A percentile compares a stretch with the other conserved stretches of the same genome.
These are phyloP conservation scores for Myopa testacea DNA, from an alignment of 2,888 invertebrate genomes.

Conservation along the genomic window DNA sequence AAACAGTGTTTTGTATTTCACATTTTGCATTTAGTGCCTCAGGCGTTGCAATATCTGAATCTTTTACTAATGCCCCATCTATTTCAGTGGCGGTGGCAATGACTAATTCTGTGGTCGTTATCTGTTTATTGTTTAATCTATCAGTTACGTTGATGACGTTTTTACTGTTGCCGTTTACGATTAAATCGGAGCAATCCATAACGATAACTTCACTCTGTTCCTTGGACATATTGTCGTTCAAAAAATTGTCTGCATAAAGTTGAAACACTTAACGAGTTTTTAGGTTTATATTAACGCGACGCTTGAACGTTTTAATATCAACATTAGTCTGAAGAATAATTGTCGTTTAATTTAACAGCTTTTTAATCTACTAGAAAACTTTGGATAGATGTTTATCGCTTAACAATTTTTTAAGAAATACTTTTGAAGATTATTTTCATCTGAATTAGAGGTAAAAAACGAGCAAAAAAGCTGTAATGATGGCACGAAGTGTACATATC, in stretches of 20 bases:
- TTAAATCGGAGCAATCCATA: conserved; percentile 63
- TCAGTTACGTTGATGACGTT: no score
- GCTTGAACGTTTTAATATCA: no score
- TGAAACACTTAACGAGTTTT: no score
- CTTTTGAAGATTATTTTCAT: conserved; percentile 36
- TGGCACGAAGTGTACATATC: conserved; percentile 16
- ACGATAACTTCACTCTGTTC: conserved; percentile 65
- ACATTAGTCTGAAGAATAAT: no score
- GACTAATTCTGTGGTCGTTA: conserved; percentile 61
- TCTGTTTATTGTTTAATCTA: conserved; percentile 29
- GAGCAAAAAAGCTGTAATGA: not conserved
- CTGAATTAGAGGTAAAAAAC: not conserved
- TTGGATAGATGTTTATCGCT: conserved; percentile 45
- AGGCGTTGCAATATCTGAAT: conserved; percentile 37
- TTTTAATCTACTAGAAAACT: conserved; percentile 45
- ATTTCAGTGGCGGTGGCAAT: conserved; percentile 56
- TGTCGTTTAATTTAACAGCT: no score
- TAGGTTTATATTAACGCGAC: no score
- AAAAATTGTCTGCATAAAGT: no score
- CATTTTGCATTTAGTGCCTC: no score
- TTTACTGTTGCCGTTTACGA: conserved; percentile 56
- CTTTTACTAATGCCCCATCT: conserved; percentile 50
- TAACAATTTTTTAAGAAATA: conserved; percentile 48
- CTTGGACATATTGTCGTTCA: conserved; percentile 54
- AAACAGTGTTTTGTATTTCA: not conserved